Evolutionary conservation across 2,888 invertebrate genomes (phyloP).

Genomic region (Caenorhabditis angaria): DNA sequence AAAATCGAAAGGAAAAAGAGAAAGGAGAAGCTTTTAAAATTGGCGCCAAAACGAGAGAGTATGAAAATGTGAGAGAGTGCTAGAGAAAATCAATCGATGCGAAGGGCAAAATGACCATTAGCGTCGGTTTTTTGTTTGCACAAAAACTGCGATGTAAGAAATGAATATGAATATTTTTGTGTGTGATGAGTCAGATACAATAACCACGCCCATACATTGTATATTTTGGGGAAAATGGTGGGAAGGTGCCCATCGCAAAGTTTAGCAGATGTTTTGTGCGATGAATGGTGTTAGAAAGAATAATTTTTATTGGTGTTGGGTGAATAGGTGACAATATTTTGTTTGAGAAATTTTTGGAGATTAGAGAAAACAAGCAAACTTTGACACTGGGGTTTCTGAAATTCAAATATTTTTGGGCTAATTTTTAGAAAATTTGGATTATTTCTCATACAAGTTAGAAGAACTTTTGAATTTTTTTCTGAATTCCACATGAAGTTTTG

Average conservation of each 20-base stretch:
- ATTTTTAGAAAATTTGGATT: no score
- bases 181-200: conserved; percentile 1
- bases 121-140: conserved; percentile 7
- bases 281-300: no score
- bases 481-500: no score
- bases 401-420: no score
- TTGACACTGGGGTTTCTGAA: no score
- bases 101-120: neutral
- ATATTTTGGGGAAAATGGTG: neutral
- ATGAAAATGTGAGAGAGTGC: neutral
- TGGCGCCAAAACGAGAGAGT: conserved; percentile 9
- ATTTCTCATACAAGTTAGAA: no score
- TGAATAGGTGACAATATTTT: no score
- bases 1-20: neutral
- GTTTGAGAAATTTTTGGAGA: no score
- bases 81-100: conserved; percentile 6
- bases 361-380: no score
- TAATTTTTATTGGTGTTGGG: no score
- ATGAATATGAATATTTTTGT: neutral
- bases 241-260: neutral
- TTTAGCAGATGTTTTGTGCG: no score
- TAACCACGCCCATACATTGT: neutral
- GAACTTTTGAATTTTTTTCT: no score
- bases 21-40: neutral
- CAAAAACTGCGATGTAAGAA: neutral